A percentile compares a stretch with the other conserved stretches of the same genome.
Conservation (phyloP, 2,888 invertebrate species). For the Limnephilus marmoratus region DNA sequence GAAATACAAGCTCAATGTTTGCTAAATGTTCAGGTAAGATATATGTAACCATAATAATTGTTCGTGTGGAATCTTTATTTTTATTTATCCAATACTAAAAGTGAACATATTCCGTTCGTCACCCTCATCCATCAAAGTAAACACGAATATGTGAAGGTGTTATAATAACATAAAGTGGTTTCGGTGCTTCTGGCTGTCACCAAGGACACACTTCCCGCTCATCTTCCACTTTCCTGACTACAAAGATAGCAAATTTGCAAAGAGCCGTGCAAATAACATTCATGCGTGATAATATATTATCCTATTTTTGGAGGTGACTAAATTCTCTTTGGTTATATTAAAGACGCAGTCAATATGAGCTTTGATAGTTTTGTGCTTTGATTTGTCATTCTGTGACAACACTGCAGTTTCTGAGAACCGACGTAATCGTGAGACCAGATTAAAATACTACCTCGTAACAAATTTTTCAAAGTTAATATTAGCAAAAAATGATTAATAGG, state of each 20-base stretch:
- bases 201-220: not conserved
- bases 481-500: not conserved
- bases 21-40: no score
- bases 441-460: not conserved
- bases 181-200: not conserved
- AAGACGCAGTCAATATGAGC: not conserved
- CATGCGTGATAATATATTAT: not conserved
- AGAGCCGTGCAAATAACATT: not conserved
- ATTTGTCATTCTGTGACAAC: not conserved
- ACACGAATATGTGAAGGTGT: not conserved
- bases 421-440: not conserved
- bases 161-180: constrained; percentile 2
- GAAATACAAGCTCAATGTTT: no score
- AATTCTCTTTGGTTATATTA: not conserved
- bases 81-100: no score
- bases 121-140: not conserved
- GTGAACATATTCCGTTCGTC: no score
- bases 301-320: not conserved
- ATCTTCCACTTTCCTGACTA: not conserved
- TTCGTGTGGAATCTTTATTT: no score
- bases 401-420: not conserved
- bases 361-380: not conserved
- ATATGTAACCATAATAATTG: no score
- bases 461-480: not conserved
- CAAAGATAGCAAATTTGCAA: not conserved